Evolutionary conservation across 2,113 vertebrate genomes (phyloP).

Genomic region (Sylvicapra grimmia): DNA sequence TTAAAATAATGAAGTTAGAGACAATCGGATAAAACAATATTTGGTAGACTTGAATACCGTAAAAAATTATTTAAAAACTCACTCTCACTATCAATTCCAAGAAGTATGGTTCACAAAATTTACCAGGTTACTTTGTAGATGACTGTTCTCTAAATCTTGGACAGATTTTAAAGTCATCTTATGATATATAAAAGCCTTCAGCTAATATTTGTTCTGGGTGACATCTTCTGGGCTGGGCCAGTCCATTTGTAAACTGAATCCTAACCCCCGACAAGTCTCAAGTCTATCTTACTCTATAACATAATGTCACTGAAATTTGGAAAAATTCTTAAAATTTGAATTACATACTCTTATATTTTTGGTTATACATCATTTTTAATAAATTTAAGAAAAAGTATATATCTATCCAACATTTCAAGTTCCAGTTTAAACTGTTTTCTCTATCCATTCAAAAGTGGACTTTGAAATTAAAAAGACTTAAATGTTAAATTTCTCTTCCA

Average conservation of each 20-base stretch:
- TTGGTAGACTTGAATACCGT: background rate
- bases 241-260: background rate
- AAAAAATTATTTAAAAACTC: slow-evolving; percentile 28
- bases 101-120: background rate
- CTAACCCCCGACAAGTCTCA: background rate
- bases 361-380: background rate
- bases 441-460: background rate
- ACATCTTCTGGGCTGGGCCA: background rate
- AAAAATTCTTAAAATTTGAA: background rate
- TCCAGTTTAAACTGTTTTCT: slow-evolving; percentile 23
- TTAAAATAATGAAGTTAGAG: slow-evolving; percentile 6
- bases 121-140: background rate
- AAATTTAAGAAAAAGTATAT: background rate
- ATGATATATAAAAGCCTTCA: background rate
- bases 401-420: background rate
- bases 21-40: background rate
- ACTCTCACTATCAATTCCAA: background rate
- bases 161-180: background rate
- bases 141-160: background rate
- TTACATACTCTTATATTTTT: background rate
- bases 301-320: background rate
- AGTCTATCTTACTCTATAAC: background rate
- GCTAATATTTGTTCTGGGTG: background rate
- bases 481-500: background rate
- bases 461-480: background rate